Percentiles rank a stretch among this genome's conserved stretches.
These are phyloP conservation scores for Nephrotoma guestfalica DNA, from an alignment of 2,888 invertebrate species.

Conservation along the genomic window DNA sequence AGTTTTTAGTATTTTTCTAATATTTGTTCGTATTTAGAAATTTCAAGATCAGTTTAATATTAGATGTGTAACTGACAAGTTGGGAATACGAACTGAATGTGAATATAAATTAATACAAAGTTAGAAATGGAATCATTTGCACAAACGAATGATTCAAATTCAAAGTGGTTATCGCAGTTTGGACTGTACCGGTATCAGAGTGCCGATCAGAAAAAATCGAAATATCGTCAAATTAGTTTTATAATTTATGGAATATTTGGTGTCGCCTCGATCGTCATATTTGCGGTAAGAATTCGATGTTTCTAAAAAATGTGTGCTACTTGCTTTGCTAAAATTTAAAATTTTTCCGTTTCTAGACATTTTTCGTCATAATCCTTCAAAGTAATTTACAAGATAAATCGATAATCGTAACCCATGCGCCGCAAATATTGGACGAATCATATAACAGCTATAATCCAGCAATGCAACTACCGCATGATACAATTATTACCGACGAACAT, in stretches of 20 bases:
- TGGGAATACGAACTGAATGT: not conserved
- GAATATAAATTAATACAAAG: not conserved
- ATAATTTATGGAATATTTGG: constrained; percentile 3
- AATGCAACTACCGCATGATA: not conserved
- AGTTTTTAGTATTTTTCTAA: not conserved
- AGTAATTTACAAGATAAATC: not conserved
- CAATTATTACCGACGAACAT: not conserved
- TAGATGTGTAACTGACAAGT: not conserved
- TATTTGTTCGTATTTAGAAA: not conserved
- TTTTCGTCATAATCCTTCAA: not conserved
- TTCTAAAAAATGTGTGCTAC: not conserved
- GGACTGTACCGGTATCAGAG: not conserved
- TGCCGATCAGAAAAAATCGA: not conserved
- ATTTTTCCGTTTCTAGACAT: not conserved
- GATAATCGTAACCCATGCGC: not conserved
- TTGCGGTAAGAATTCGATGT: not conserved
- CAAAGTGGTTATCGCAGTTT: not conserved
- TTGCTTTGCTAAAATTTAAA: not conserved
- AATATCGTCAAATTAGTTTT: not conserved
- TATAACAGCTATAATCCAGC: not conserved
- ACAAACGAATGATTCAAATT: not conserved
- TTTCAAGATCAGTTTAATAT: not conserved
- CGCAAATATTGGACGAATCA: not conserved
- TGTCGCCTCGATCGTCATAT: not conserved
- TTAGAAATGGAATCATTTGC: not conserved